These are phyloP conservation scores for Caenorhabditis sp. DNA, from an alignment of 2,888 invertebrate genomes.

Conservation along the genomic window DNA sequence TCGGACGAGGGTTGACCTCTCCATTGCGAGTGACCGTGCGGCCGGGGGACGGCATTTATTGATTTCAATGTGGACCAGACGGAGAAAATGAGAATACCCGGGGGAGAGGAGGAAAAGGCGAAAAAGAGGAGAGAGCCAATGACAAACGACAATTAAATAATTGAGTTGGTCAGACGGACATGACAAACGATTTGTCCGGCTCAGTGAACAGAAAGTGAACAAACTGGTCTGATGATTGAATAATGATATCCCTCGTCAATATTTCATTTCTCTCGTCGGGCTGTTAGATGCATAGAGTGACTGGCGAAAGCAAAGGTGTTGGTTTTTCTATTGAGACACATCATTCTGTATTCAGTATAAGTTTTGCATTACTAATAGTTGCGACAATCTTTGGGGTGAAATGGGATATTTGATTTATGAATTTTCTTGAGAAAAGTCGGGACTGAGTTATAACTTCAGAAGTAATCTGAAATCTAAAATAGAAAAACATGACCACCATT, in stretches of 20 bases:
- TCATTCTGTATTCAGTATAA: constrained; percentile 1
- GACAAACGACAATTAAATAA: constrained; percentile 27
- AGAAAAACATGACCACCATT: too few species aligned
- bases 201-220: constrained; percentile 4
- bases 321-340: background rate
- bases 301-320: background rate
- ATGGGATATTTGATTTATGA: background rate
- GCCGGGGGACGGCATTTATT: background rate
- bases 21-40: constrained; percentile 6
- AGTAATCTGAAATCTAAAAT: too few species aligned
- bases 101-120: background rate
- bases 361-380: constrained; percentile 8
- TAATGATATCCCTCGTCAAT: constrained; percentile 22
- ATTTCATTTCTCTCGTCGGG: constrained; percentile 10
- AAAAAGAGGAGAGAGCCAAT: background rate
- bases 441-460: background rate
- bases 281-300: too few species aligned
- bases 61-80: constrained; percentile 25
- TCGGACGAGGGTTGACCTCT: constrained; percentile 17
- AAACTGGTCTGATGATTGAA: constrained; percentile 19
- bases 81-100: background rate
- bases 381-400: too few species aligned
- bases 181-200: constrained; percentile 17
- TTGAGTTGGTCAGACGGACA: constrained; percentile 2
- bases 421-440: background rate